Base-by-base conservation (phyloP, 2,797 vertebrate genomes). In the Myotis daubentonii region DNA sequence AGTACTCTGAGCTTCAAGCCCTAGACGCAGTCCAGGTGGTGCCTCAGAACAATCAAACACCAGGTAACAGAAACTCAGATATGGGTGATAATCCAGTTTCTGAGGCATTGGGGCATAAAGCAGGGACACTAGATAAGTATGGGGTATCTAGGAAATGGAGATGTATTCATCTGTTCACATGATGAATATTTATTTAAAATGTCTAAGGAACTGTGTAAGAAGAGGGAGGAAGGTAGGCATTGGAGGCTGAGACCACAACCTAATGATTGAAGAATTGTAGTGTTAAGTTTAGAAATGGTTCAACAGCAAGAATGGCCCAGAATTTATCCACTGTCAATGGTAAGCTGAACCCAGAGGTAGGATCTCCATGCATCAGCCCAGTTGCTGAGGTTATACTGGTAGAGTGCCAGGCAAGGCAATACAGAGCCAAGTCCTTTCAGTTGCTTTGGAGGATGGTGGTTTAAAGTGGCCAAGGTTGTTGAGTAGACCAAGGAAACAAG, bases 131-230 rank as follows among this genome's bases (percentile, higher is more conserved):
- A 74, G 62, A 19, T 85, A 62, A 86, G 5, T 62, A 70, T 76
- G 81, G 33, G 51, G 9, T 6, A 51, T 3, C 71, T 51, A 47
- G 20, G 38, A 78, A 30, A 36, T 28, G 71, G 20, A 28, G 47
- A 38, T 74, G 8, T 70, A 55, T 84, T 87, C 17, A 41, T 20
- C 12, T 30, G 51, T 44, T 84, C 6, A 8, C 30, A 4, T 76
- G 53, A 55, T 41, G 74, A 38, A 38, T 25, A 75, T 25, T 83
- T 84, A 68, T 62, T 70, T 66, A 92, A 92, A 94, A 83, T 44
- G 6, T 57, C 20, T 36, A 55, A 41, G 49, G 22, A 19, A 41
- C 22, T 30, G 4, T 62, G 49, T 3, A 62, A 66, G 41, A 4
- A 25, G 79, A 83, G n/a, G n/a, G 20, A 79, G 68, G 13, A 70